These are phyloP conservation scores for Rhabdomys dilectus DNA, from an alignment of 2,113 vertebrate species.

Conservation along the genomic window DNA sequence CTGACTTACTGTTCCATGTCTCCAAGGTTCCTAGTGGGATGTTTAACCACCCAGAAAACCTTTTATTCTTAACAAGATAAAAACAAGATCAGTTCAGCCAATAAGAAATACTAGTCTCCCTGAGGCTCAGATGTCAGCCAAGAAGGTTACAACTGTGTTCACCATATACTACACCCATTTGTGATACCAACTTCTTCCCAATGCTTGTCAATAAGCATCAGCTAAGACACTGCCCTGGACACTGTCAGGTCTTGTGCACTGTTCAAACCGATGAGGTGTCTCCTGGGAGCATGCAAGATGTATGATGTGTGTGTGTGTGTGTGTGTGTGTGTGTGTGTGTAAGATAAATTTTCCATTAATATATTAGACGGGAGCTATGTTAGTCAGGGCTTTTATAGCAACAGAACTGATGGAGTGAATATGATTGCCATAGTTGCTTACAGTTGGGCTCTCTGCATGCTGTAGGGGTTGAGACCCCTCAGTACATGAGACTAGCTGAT, in stretches of 20 bases:
- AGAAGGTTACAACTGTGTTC: slow-evolving; percentile 32
- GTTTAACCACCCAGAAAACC: too few species aligned
- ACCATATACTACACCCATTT: accelerated
- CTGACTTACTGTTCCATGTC: accelerated
- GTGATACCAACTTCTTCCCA: accelerated
- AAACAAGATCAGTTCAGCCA: background rate
- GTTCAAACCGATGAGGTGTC: accelerated
- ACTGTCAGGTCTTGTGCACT: accelerated
- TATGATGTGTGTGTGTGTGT: background rate
- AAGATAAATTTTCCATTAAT: too few species aligned
- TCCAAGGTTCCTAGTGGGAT: background rate
- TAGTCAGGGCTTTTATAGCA: background rate
- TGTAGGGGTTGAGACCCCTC: background rate
- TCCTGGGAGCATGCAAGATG: background rate
- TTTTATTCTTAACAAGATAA: background rate
- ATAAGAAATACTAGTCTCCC: background rate
- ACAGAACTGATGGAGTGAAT: background rate
- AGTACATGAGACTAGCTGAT: background rate
- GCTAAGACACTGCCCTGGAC: background rate
- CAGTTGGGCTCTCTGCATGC: background rate
- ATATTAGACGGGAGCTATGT: background rate
- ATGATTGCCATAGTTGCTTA: background rate
- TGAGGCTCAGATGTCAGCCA: background rate
- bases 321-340: accelerated
- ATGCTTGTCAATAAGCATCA: too few species aligned